A percentile compares a stretch with the other conserved stretches of the same genome.
Conservation (phyloP, 2,888 invertebrate species). For the Mystacides longicornis region DNA sequence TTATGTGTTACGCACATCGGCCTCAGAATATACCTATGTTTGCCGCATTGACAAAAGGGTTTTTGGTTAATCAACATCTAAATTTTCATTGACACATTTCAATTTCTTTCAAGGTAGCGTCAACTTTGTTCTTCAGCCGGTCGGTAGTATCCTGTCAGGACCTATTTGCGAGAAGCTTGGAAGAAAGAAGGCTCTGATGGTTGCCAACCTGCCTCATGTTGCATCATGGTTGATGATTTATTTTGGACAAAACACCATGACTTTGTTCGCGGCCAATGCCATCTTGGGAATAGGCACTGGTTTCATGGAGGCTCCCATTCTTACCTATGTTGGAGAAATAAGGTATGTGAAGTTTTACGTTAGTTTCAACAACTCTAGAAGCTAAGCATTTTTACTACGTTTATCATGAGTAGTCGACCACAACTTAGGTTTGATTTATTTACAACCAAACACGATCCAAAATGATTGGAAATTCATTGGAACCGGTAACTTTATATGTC, state of each 20-base stretch:
- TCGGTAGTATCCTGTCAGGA: conserved; percentile 52
- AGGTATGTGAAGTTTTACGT: conserved; percentile 37
- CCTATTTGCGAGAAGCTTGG: conserved; percentile 49
- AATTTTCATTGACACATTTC: background rate
- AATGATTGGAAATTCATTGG: no score
- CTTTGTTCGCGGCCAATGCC: conserved; percentile 45
- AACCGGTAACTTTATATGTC: no score
- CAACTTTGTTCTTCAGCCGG: conserved; percentile 49
- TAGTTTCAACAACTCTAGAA: no score
- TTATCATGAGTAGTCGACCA: no score
- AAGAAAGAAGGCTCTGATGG: conserved; percentile 46
- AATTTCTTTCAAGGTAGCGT: conserved; percentile 43
- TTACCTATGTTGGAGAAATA: conserved; percentile 56
- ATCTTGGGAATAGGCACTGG: conserved; percentile 51
- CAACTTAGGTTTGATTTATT: no score
- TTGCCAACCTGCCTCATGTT: conserved; percentile 52
- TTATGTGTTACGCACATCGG: no score
- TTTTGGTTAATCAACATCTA: background rate
- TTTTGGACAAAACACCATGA: conserved; percentile 42
- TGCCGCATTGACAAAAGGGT: background rate
- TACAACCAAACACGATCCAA: no score
- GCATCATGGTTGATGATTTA: conserved; percentile 51
- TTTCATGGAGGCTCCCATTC: conserved; percentile 52
- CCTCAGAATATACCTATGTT: background rate
- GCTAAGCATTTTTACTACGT: no score